These are phyloP conservation scores for Paralvinella palmiformis DNA, from an alignment of 1,140 invertebrate species.

Conservation along the genomic window DNA sequence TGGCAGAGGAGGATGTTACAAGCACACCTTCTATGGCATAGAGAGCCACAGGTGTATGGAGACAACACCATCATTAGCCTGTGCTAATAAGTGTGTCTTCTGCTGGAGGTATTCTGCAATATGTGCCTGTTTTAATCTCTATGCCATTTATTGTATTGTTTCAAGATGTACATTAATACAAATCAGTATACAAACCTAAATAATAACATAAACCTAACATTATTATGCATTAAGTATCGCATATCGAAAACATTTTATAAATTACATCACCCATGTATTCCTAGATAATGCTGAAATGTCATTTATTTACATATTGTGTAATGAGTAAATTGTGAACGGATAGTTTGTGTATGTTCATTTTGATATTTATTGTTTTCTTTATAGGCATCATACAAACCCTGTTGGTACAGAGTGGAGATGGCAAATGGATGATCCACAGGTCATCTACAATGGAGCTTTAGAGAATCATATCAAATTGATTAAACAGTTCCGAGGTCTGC, in stretches of 20 bases:
- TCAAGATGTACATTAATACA: too few relatives aligned
- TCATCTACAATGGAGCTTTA: constrained; percentile 55
- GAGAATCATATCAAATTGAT: constrained; percentile 59
- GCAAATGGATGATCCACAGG: constrained; percentile 59
- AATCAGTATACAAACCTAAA: too few relatives aligned
- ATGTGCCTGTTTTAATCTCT: not conserved
- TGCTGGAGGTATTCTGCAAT: constrained; percentile 62
- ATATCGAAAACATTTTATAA: too few relatives aligned
- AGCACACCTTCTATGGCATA: constrained; percentile 65
- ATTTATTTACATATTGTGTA: too few relatives aligned
- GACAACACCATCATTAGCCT: constrained; percentile 61
- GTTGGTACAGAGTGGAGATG: constrained; percentile 66
- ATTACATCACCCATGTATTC: too few relatives aligned
- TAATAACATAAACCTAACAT: too few relatives aligned
- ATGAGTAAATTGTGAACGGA: too few relatives aligned
- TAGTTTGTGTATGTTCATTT: too few relatives aligned
- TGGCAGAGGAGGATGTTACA: constrained; percentile 63
- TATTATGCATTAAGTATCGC: too few relatives aligned
- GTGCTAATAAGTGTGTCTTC: constrained; percentile 66
- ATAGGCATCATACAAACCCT: constrained; percentile 62
- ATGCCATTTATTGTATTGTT: too few relatives aligned
- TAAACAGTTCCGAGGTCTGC: constrained; percentile 58
- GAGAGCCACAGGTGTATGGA: constrained; percentile 63
- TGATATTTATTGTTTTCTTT: constrained; percentile 19
- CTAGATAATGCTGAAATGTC: too few relatives aligned